Evolutionary conservation across 1,140 invertebrate species (phyloP), one percentile per base, ranked within the genome.

Genomic region (Stegodyphus mimosarum): DNA sequence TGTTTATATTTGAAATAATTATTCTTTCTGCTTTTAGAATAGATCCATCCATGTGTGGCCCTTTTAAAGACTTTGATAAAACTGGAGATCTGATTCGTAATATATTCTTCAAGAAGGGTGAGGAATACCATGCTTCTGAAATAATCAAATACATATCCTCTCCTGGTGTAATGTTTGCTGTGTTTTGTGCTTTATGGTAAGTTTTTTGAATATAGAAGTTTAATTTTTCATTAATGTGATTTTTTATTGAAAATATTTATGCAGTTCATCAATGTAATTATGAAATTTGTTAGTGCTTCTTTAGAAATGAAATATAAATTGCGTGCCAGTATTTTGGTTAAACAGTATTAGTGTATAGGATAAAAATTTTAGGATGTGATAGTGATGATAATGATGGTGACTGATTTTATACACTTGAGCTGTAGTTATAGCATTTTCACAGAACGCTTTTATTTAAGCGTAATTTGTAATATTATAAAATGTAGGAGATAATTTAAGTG

Each of bases 161-260:
- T 15, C 71, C 80, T 66, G 60, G 70, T 64, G 80, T 83, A 3
- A 7, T 83, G 13, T 73, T 83, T 83, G 80, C 80, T 15, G 7
- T 66, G 7, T 83, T 83, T 53, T 83, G 80, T 83, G 70, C 71
- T 15, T 74, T 83, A 48, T 51, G 80, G 80, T 83, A 74, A 53
- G 71, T 74, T 11, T 33, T 33, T 33, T 33, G 1, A 33, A 33
- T 33, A 3, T 3, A 33, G 3, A 33, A 33, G 1, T 33, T 33
- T 33, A 33, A 7, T 51, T 6, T 78, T 78, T 51, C 49, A 86
- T 74, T 48, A 48, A 72, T 50, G 67, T 60, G 18, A 52, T 78
- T 15, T 76, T 78, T 64, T 78, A 78, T 33, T 33, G 33, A 33
- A 33, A 33, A 33, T 33, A 33, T 33, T 3, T 69, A 2, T 69